A percentile compares a stretch with the other conserved stretches of the same genome.
These are phyloP conservation scores for Ochropleura plecta DNA, from an alignment of 2,888 invertebrate species.

Conservation along the genomic window DNA sequence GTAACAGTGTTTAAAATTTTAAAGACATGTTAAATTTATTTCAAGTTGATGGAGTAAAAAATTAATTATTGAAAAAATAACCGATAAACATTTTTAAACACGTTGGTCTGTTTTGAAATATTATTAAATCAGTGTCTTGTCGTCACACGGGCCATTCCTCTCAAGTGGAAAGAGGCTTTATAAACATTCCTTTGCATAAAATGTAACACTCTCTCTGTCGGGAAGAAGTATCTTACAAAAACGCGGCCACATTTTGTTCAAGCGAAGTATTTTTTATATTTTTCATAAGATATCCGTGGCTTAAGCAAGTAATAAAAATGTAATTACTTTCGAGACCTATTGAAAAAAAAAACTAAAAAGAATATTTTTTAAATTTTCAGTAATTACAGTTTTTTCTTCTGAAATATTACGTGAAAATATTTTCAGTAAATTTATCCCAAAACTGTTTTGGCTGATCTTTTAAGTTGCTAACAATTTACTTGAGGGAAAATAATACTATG, in stretches of 20 bases:
- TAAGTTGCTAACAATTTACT: too few species aligned
- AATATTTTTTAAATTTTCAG: not conserved
- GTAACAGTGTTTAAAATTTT: too few species aligned
- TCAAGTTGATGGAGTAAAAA: too few species aligned
- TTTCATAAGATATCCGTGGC: slow-evolving; percentile 65
- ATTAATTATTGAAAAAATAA: too few species aligned
- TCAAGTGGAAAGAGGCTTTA: not conserved
- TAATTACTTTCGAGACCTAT: slow-evolving; percentile 52
- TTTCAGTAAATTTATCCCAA: not conserved
- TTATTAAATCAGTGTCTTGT: not conserved
- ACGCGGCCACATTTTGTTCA: slow-evolving; percentile 65
- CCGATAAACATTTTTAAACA: too few species aligned
- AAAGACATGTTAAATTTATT: too few species aligned
- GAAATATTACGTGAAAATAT: not conserved
- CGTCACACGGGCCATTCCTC: not conserved
- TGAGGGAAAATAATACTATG: too few species aligned
- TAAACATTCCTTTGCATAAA: slow-evolving; percentile 7
- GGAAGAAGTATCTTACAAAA: slow-evolving; percentile 38
- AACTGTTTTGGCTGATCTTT: not conserved
- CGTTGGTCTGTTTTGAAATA: not conserved
- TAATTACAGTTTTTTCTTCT: not conserved
- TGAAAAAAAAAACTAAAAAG: not conserved
- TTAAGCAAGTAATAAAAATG: slow-evolving; percentile 52
- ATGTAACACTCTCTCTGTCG: slow-evolving; percentile 1
- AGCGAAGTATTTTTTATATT: slow-evolving; percentile 66